Conservation (phyloP, 2,113 vertebrate genomes). For the Elephas maximus region DNA sequence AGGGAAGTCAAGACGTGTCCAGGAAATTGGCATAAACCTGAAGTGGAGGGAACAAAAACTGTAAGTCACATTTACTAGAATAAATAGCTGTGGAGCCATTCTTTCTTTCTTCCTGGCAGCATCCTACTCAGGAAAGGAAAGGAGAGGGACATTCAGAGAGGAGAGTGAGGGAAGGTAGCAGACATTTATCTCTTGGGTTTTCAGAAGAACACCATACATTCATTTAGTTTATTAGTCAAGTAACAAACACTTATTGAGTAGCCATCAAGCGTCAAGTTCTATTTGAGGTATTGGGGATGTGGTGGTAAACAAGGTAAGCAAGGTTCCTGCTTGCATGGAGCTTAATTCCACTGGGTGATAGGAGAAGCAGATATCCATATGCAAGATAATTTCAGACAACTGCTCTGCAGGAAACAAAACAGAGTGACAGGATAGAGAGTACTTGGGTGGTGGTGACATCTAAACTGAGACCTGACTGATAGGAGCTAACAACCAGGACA, state of each 20-base stretch:
- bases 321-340: neutral
- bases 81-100: neutral
- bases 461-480: neutral
- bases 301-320: neutral
- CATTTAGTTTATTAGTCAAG: neutral
- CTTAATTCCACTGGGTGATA: neutral
- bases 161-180: neutral
- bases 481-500: neutral
- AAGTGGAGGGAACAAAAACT: neutral
- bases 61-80: neutral
- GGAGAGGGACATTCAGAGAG: neutral
- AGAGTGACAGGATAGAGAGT: neutral
- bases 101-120: neutral
- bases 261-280: neutral
- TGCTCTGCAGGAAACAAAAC: neutral
- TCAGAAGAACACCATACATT: neutral
- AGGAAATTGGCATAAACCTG: neutral
- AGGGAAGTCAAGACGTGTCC: neutral
- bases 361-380: slow-evolving; percentile 13
- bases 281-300: neutral
- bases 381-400: neutral
- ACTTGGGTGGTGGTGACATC: neutral
- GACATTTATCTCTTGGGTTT: slow-evolving; percentile 18
- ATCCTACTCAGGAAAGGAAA: slow-evolving; percentile 33
- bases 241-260: neutral